Conservation (phyloP, 1,140 invertebrate species). For the Penaeus vannamei region DNA sequence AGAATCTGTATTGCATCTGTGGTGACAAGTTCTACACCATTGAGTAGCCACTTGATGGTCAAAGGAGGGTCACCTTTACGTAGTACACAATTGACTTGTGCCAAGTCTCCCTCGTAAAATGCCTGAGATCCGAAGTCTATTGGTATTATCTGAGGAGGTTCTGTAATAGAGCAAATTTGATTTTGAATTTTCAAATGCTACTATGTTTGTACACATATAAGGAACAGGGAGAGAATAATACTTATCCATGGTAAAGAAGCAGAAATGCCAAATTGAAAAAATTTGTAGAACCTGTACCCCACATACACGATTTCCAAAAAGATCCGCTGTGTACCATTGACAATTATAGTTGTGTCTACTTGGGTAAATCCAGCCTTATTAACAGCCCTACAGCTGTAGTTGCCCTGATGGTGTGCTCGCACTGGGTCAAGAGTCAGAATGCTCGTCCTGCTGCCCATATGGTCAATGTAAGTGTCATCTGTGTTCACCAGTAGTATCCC, state of each 20-base stretch:
- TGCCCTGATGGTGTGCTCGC: conserved; percentile 69
- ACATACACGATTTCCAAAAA: conserved; percentile 16
- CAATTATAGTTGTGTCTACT: conserved; percentile 60
- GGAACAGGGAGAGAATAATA: conserved; percentile 19
- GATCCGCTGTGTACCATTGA: conserved; percentile 63
- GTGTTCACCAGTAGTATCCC: conserved; percentile 71
- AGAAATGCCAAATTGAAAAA: background rate
- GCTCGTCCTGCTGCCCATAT: conserved; percentile 60
- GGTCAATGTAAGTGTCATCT: conserved; percentile 57
- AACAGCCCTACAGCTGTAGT: conserved; percentile 75
- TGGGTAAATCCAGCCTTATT: conserved; percentile 76
- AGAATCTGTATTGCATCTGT: conserved; percentile 68
- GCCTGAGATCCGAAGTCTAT: conserved; percentile 63
- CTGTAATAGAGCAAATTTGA: conserved; percentile 26
- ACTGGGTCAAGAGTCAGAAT: conserved; percentile 68
- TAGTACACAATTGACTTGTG: conserved; percentile 82
- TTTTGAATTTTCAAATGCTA: background rate
- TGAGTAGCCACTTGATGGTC: conserved; percentile 83
- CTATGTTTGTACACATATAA: background rate
- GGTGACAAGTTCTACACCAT: conserved; percentile 72
- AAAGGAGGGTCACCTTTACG: conserved; percentile 87
- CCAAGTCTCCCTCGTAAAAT: conserved; percentile 73
- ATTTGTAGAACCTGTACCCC: conserved; percentile 42
- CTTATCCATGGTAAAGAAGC: too few relatives aligned
- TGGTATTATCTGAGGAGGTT: conserved; percentile 50